Base-by-base conservation (phyloP, 2,113 vertebrate species). In the Acanthisitta chloris region DNA sequence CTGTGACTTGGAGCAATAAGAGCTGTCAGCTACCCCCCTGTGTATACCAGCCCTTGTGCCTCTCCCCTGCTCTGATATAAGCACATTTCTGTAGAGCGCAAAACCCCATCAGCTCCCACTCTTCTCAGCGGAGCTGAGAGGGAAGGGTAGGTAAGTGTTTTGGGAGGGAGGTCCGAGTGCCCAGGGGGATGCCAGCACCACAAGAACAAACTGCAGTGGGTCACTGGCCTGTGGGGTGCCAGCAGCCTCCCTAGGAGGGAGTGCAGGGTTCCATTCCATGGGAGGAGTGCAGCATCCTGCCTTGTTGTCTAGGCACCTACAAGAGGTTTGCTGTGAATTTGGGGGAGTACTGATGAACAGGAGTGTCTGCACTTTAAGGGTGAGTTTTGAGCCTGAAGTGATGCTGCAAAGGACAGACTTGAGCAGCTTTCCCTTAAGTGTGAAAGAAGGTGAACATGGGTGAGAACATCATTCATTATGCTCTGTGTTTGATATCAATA, bases 11-110 rank as follows among this genome's bases (percentile, higher is more conserved):
- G 21, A 2, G 2, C 4, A n/a, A 33, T 71, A 48, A 67, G 66
- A 85, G 64, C 52, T 0, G 0, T 61, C n/a, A 33, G n/a, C 66
- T 54, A 62, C 36, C 10, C 9, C 0, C 0, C 45, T 25, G 16
- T 13, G 34, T 40, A 16, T 20, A 2, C 24, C 14, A 29, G 31
- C 2, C 2, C 45, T 45, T 25, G 13, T 86, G 57, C 33, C 48
- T 82, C 49, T 69, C 36, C 15, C 10, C 34, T 72, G 19, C 33
- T 73, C 34, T 42, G 18, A 8, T 87, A 18, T 29, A n/a, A 34
- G 12, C 3, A 5, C 0, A 0, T 73, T 87, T 61, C 38, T 76
- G 26, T 45, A 54, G 46, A 69, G 51, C 61, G 55, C 17, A n/a
- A 6, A 48, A 71, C 1, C 25, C 13, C 1, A 0, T 31, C 17